Evolutionary conservation across 2,113 vertebrate genomes (phyloP).

Genomic region (Pachycephala philippinensis): DNA sequence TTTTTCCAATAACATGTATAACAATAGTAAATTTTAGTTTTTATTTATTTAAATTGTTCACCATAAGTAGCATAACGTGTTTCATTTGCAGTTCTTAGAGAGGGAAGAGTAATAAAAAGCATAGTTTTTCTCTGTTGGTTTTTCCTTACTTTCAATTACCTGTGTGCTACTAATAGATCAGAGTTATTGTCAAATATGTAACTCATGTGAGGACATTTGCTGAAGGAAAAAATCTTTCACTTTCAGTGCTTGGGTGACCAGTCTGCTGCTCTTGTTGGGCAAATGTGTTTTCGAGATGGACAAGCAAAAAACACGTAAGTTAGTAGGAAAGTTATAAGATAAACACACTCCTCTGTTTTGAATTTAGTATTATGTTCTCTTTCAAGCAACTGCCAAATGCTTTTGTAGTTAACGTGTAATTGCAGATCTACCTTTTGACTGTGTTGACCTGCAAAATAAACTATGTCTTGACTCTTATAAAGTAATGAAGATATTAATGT

Average conservation of each 20-base stretch:
- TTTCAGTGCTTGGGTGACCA: slow-evolving; percentile 97
- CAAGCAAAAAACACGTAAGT: slow-evolving; percentile 98
- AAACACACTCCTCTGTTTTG: not conserved
- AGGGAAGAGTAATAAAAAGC: not conserved
- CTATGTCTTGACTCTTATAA: not conserved
- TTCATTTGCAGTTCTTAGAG: not conserved
- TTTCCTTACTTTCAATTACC: not conserved
- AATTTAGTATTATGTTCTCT: not conserved
- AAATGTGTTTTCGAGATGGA: slow-evolving; percentile 93
- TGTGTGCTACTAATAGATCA: not conserved
- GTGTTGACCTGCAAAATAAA: not conserved
- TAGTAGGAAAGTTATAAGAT: not conserved
- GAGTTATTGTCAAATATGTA: not conserved
- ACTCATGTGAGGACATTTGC: not conserved
- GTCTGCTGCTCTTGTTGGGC: slow-evolving; percentile 93
- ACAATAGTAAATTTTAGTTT: not conserved
- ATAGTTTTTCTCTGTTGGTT: not conserved
- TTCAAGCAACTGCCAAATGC: not conserved
- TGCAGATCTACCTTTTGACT: not conserved
- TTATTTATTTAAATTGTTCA: not conserved
- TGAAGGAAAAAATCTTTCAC: not conserved
- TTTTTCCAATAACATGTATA: not conserved
- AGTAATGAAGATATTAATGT: not conserved
- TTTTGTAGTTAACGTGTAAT: not conserved
- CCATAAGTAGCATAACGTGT: not conserved